These are phyloP conservation scores for Machimus atricapillus DNA, from an alignment of 2,888 invertebrate species.

Conservation along the genomic window DNA sequence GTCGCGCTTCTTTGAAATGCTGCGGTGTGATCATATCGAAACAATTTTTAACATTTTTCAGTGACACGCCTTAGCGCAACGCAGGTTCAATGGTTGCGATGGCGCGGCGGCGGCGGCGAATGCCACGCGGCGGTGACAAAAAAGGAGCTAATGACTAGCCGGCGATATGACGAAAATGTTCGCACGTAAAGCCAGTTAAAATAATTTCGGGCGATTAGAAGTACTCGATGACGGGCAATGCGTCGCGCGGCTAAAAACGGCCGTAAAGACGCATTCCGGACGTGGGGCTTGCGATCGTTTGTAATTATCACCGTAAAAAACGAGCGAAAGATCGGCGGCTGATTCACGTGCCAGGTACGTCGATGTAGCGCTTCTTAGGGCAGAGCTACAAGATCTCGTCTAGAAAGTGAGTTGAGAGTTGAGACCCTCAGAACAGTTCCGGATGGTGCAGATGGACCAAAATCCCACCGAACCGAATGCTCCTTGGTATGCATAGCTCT, in stretches of 20 bases:
- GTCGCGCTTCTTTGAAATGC: constrained; percentile 24
- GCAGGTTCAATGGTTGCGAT: neutral
- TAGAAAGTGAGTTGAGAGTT: neutral
- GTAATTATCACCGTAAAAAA: constrained; percentile 11
- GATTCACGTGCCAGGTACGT: neutral
- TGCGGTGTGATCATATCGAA: neutral
- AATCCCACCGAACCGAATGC: neutral
- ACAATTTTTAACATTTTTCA: constrained; percentile 37
- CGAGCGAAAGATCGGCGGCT: neutral
- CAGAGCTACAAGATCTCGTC: neutral
- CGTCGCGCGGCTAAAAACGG: neutral
- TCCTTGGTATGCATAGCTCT: neutral
- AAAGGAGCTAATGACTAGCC: constrained; percentile 16
- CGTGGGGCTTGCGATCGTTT: neutral
- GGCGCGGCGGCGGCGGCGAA: neutral
- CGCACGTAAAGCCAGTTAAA: constrained; percentile 39
- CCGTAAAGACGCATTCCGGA: neutral
- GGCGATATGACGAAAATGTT: constrained; percentile 27
- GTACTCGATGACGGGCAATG: constrained; percentile 13
- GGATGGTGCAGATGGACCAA: constrained; percentile 11
- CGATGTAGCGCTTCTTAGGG: neutral
- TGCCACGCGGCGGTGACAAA: neutral
- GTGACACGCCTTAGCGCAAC: constrained; percentile 23
- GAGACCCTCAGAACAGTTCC: neutral
- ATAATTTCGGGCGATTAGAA: constrained; percentile 41